phyloP scores from a whole-genome alignment of 2,113 vertebrate species.

The Monopterus albus region DNA sequence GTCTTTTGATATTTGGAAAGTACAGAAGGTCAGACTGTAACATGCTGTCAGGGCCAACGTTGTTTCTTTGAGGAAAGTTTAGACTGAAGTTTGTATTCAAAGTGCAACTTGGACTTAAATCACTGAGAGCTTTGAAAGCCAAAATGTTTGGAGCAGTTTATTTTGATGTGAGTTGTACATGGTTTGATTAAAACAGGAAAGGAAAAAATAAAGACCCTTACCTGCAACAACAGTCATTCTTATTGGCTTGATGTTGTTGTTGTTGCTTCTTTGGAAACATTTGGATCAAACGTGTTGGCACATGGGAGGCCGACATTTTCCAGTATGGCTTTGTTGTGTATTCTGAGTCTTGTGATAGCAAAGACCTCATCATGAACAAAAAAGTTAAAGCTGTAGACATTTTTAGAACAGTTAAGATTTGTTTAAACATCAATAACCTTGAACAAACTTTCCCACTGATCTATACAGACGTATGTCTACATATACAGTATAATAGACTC shows the following conservation, averaged over 20 bases:
- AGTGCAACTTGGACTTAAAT: slow-evolving; percentile 60
- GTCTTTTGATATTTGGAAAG: slow-evolving; percentile 83
- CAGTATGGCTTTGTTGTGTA: not conserved
- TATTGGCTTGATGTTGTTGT: slow-evolving; percentile 33
- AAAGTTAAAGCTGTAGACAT: not conserved
- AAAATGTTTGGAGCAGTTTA: not conserved
- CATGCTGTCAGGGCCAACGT: slow-evolving; percentile 77
- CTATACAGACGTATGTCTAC: not conserved
- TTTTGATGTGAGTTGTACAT: slow-evolving; percentile 26
- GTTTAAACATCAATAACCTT: not conserved
- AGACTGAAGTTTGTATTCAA: slow-evolving; percentile 62
- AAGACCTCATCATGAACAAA: not conserved
- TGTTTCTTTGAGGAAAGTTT: slow-evolving; percentile 78
- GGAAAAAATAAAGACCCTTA: slow-evolving; percentile 9
- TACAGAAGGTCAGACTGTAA: slow-evolving; percentile 82
- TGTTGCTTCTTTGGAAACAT: slow-evolving; percentile 18
- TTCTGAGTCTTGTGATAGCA: slow-evolving; percentile 8
- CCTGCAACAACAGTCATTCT: slow-evolving; percentile 5
- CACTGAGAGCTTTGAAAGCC: slow-evolving; percentile 43
- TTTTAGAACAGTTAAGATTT: not conserved
- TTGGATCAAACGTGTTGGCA: slow-evolving; percentile 18
- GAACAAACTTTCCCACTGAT: not conserved
- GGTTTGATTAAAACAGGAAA: slow-evolving; percentile 21
- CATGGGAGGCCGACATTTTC: slow-evolving; percentile 11
- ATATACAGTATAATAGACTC: not conserved